These are phyloP conservation scores for Sebastes diploproa DNA, from an alignment of 2,797 vertebrate species.

Conservation along the genomic window DNA sequence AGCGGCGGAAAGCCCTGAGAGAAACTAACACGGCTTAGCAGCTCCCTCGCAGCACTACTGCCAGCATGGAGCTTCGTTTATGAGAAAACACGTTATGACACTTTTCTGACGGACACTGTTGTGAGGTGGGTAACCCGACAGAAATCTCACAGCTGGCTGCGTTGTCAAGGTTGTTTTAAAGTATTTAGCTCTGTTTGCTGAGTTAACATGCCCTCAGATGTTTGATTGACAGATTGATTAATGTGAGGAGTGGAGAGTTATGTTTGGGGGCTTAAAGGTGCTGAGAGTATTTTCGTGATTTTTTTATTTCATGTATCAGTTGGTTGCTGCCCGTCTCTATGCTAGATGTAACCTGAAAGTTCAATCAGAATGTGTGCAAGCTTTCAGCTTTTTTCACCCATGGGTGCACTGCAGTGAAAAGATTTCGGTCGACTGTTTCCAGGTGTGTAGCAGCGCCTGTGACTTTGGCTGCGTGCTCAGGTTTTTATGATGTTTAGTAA, in stretches of 20 bases:
- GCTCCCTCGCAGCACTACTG: conserved; percentile 26
- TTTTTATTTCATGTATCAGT: not conserved
- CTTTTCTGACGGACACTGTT: conserved; percentile 16
- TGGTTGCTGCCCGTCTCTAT: not conserved
- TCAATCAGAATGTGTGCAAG: not conserved
- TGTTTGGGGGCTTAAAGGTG: not conserved
- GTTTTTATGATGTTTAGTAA: conserved; percentile 7
- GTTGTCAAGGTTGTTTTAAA: conserved; percentile 13
- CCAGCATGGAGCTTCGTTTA: conserved; percentile 29
- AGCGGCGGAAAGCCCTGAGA: conserved; percentile 46
- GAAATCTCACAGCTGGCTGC: not conserved
- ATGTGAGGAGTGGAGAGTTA: not conserved
- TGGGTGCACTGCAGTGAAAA: not conserved
- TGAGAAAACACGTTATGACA: conserved; percentile 28
- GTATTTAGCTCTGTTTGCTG: conserved; percentile 6
- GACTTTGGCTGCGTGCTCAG: not conserved
- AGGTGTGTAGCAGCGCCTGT: not conserved
- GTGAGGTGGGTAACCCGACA: conserved; percentile 45
- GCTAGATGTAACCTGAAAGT: not conserved
- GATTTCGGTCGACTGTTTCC: not conserved
- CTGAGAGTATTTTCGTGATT: not conserved
- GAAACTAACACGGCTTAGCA: conserved; percentile 27
- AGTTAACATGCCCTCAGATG: not conserved
- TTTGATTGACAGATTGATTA: conserved; percentile 24
- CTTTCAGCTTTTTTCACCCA: not conserved